phyloP scores from a whole-genome alignment of 2,888 invertebrate genomes.

The Carterocephalus palaemon region DNA sequence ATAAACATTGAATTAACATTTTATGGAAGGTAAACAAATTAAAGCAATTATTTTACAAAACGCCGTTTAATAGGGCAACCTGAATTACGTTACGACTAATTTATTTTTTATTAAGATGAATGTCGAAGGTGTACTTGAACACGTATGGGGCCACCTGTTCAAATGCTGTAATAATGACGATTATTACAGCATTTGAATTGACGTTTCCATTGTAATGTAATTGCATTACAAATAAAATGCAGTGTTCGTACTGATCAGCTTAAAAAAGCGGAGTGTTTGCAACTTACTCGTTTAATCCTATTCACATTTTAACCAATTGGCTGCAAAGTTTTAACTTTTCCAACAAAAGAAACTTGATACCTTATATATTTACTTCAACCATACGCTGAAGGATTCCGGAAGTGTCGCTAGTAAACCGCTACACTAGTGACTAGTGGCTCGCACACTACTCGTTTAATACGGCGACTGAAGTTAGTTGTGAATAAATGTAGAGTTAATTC shows the following conservation, averaged over 20 bases:
- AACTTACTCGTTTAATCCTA: too few species aligned
- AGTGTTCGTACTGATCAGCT: too few species aligned
- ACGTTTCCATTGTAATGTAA: too few species aligned
- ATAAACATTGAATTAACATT: too few species aligned
- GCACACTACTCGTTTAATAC: conserved; percentile 4
- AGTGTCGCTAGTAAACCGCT: conserved; percentile 1
- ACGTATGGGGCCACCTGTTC: conserved; percentile 9
- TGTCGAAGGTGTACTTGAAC: conserved; percentile 5
- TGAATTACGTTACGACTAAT: background rate
- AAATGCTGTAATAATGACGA: too few species aligned
- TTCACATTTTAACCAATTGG: too few species aligned
- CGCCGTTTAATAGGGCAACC: conserved; percentile 2
- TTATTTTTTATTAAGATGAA: conserved; percentile 11
- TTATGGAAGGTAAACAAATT: background rate
- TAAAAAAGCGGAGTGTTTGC: too few species aligned
- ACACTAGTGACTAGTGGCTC: conserved; percentile 8
- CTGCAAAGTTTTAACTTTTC: too few species aligned
- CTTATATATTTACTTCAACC: too few species aligned
- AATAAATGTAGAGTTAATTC: conserved; percentile 39
- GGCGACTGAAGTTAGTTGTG: conserved; percentile 42
- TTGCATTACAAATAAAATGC: too few species aligned
- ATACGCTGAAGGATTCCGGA: conserved; percentile 13
- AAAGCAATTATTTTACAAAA: conserved; percentile 8
- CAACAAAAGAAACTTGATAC: too few species aligned
- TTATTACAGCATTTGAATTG: too few species aligned